Conservation (phyloP, 2,797 vertebrate genomes). For the Platyrinchus mystaceus region DNA sequence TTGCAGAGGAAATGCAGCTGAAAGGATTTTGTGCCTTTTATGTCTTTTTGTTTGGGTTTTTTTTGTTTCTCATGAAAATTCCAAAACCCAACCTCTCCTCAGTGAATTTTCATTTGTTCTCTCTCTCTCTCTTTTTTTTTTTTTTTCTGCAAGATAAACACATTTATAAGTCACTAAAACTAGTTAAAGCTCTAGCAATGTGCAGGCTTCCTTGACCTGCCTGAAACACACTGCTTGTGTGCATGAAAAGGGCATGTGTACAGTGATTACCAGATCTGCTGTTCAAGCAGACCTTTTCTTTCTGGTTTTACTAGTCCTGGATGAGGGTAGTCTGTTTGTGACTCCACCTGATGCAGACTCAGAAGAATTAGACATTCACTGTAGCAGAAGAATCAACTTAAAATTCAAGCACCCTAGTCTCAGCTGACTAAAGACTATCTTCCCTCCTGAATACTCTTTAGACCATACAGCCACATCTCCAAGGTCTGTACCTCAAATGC, state of each 20-base stretch:
- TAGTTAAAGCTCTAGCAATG: not conserved
- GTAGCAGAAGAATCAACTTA: not conserved
- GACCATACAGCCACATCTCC: not conserved
- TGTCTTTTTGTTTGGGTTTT: rapidly evolving
- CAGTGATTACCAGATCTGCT: not conserved
- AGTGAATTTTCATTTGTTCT: not conserved
- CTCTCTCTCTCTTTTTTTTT: not conserved
- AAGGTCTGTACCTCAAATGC: not conserved
- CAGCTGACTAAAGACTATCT: not conserved
- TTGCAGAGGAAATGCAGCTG: not conserved
- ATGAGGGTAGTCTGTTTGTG: not conserved
- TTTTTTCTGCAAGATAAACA: not conserved
- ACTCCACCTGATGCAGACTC: not conserved
- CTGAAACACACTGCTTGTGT: not conserved
- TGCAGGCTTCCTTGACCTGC: not conserved
- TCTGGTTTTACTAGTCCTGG: not conserved
- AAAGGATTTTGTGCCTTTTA: not conserved
- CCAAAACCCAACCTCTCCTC: not conserved
- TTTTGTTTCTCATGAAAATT: not conserved
- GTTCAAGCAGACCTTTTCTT: not conserved
- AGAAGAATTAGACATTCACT: not conserved
- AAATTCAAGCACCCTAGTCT: not conserved
- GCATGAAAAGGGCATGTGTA: not conserved
- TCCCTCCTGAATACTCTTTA: not conserved
- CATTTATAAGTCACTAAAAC: not conserved